Base-by-base conservation (phyloP, 2,113 vertebrate species). In the Sylvia atricapilla region DNA sequence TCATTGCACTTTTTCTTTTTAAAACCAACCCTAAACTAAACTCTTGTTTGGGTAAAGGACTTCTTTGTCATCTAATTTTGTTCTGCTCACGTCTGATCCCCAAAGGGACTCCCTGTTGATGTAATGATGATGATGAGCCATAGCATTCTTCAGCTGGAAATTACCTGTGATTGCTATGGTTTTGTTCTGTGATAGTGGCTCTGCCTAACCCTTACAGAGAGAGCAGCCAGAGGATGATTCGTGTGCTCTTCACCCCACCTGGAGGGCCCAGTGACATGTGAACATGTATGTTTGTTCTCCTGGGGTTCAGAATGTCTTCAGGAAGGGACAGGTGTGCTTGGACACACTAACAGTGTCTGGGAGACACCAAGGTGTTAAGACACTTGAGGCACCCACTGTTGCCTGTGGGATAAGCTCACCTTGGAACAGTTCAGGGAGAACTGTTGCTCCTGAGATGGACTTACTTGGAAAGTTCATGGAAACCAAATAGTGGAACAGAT, bases 31-130 rank as follows among this genome's bases (percentile, higher is more conserved):
- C 11, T 78, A 77, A 64, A 66, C 27, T 41, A 70, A 89, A 46
- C 4, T 6, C 23, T 31, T 56, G 15, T 77, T 86, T 86, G 10
- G 2, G 15, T 77, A 81, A 89, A 43, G 11, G 30, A 44, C 88
- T 93, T 84, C 43, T 50, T 50, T 74, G 33, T 88, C 8, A 17
- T 50, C 18, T 66, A 25, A 74, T 86, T 81, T 9, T 25, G 24
- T 2, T 6, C 41, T 63, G 55, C 22, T 77, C 30, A 14, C 0
- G 0, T 49, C 33, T 77, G 56, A 46, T 50, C 13, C 50, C 39
- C 2, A 3, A 37, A 52, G 15, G 5, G 4, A 33, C 35, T 89
- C 8, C 50, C 11, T n/a, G 43, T 30, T 66, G 49, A 16, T 20
- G 15, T 47, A 90, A 70, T 66, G 56, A 39, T 7, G 9, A 39